A percentile compares a stretch with the other conserved stretches of the same genome.
Evolutionary conservation across 2,113 vertebrate genomes (phyloP).

Genomic region (Corythaeola cristata): DNA sequence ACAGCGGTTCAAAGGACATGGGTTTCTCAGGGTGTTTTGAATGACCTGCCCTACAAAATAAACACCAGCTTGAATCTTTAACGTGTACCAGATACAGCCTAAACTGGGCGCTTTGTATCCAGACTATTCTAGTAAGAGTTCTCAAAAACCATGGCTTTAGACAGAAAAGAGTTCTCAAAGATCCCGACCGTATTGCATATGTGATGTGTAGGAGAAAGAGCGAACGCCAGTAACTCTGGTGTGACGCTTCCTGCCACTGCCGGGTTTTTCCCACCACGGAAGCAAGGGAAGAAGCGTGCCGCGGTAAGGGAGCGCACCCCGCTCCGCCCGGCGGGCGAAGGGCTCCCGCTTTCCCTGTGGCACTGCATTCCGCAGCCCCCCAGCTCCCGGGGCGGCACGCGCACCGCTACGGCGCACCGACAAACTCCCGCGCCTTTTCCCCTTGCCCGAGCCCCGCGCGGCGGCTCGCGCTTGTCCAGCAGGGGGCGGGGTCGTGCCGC

Average conservation of each 20-base stretch:
- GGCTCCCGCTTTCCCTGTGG: neutral
- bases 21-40: neutral
- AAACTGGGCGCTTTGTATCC: neutral
- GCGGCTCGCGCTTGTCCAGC: neutral
- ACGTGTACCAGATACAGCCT: neutral
- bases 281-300: neutral
- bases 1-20: neutral
- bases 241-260: neutral
- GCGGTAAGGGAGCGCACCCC: neutral
- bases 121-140: neutral
- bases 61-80: neutral
- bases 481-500: slow-evolving; percentile 25
- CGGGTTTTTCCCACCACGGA: neutral
- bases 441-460: neutral
- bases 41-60: neutral
- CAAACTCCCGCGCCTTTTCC: no score
- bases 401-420: no score
- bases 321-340: fast-evolving
- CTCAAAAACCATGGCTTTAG: neutral
- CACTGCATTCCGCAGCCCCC: neutral
- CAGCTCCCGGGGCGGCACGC: neutral
- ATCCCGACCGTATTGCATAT: fast-evolving
- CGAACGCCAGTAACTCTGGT: neutral
- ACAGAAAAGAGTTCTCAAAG: neutral
- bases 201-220: neutral